Base-by-base conservation (phyloP, 2,797 vertebrate species). In the Periophthalmus magnuspinnatus region DNA sequence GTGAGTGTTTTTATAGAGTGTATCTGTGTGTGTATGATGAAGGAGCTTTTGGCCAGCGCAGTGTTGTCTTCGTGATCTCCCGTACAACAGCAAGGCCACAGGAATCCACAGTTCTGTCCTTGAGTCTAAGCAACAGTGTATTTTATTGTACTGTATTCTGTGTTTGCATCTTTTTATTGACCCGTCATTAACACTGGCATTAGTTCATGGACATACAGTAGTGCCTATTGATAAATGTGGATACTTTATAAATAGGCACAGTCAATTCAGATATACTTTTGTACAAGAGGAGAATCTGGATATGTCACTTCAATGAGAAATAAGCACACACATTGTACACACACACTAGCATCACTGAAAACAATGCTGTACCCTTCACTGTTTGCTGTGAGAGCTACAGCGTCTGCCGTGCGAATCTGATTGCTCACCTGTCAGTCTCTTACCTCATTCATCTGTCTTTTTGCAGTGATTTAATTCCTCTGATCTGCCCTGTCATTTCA, bases 401-500 rank as follows among this genome's bases (percentile, higher is more conserved):
- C 48, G 5, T 33, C 45, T 33, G 47, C 47, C 41, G 14, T n/a
- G 14, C 48, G 63, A 50, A n/a, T 50, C 63, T 16, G 24, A 32
- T 24, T 24, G 45, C 45, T 65, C 62, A 65, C 45, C 63, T 50
- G 45, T 65, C 24, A 65, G 47, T 14, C 45, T 65, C 17, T 65
- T 50, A 19, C 64, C 48, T 54, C 64, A 52, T 50, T 28, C 59
- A 34, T 61, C 41, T 59, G 34, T 38, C 47, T 65, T 66, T 36
- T 55, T 54, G 63, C 63, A 24, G 65, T 65, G 47, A 66, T 66
- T 34, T 55, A 34, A 54, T 54, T 50, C 64, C 64, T 66, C 19
- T 54, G 64, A 66, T 66, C 19, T 66, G 32, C 64, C 13, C 48
- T 66, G 64, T 55, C 64, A 66, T 55, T 54, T 66, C 64, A 36